phyloP scores from a whole-genome alignment of 2,888 invertebrate genomes.

The Phaedon cochleariae region DNA sequence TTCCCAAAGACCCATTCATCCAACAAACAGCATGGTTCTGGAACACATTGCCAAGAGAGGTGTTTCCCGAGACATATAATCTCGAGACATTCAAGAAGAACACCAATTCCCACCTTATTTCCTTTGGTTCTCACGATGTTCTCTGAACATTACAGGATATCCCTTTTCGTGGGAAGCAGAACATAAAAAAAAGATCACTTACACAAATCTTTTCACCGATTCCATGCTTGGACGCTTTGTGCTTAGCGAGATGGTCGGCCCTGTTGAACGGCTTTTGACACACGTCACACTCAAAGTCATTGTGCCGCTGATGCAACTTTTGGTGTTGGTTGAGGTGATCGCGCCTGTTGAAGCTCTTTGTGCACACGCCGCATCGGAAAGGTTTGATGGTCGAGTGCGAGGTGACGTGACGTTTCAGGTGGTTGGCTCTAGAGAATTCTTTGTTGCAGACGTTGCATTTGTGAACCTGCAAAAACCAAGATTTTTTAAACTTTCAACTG shows the following conservation, averaged over 20 bases:
- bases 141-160: too few species aligned
- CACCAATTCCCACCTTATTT: too few species aligned
- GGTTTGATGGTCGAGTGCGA: conserved; percentile 62
- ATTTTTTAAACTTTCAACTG: too few species aligned
- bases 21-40: too few species aligned
- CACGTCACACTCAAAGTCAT: conserved; percentile 62
- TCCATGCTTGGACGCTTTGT: conserved; percentile 61
- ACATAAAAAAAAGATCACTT: too few species aligned
- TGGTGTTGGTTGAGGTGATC: conserved; percentile 58
- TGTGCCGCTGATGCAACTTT: conserved; percentile 50
- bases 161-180: too few species aligned
- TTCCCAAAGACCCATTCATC: too few species aligned
- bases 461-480: conserved; percentile 47
- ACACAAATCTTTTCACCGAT: conserved; percentile 53
- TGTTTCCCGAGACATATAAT: too few species aligned
- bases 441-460: conserved; percentile 62
- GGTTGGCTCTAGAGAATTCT: conserved; percentile 62
- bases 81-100: too few species aligned
- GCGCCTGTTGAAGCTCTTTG: conserved; percentile 58
- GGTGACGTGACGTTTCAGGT: conserved; percentile 63
- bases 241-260: conserved; percentile 64
- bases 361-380: conserved; percentile 60
- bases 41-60: too few species aligned
- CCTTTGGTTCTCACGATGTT: too few species aligned
- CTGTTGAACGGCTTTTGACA: conserved; percentile 64